Conservation (phyloP, 2,888 invertebrate species). For the Balanococcus diminutus region DNA sequence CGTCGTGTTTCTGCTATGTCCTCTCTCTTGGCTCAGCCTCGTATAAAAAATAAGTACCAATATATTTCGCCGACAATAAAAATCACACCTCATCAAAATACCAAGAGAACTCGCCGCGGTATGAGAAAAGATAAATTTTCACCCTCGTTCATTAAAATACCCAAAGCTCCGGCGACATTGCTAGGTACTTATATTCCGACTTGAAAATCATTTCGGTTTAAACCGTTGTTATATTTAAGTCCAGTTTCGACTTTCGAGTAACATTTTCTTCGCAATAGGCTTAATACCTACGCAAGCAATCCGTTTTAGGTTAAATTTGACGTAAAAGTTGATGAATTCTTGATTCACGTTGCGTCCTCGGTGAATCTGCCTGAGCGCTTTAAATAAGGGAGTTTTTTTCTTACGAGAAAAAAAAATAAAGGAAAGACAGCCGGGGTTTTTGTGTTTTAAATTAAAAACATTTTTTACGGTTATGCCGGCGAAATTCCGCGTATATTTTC, state of each 20-base stretch:
- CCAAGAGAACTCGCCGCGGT: not conserved
- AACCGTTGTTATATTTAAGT: not conserved
- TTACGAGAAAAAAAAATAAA: not conserved
- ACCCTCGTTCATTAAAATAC: not conserved
- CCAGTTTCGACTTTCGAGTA: not conserved
- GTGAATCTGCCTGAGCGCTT: not conserved
- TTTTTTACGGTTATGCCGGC: not conserved
- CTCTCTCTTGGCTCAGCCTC: too few species aligned
- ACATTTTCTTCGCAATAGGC: conserved; percentile 18
- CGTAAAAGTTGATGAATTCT: conserved; percentile 13
- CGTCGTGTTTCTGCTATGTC: too few species aligned
- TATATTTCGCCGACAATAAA: not conserved
- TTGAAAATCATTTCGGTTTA: not conserved
- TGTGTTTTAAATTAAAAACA: conserved; percentile 4
- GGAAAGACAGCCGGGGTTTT: not conserved
- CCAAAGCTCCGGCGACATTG: not conserved
- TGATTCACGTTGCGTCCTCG: conserved; percentile 6
- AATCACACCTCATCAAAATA: not conserved
- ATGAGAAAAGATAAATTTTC: not conserved
- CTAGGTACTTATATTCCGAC: not conserved
- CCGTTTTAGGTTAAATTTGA: conserved; percentile 2
- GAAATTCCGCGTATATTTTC: not conserved
- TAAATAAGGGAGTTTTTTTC: not conserved
- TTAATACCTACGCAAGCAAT: not conserved
- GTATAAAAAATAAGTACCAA: too few species aligned